Percentiles rank a stretch among this genome's conserved stretches.
phyloP scores from a whole-genome alignment of 2,888 invertebrate genomes.

The Gibbula magus region DNA sequence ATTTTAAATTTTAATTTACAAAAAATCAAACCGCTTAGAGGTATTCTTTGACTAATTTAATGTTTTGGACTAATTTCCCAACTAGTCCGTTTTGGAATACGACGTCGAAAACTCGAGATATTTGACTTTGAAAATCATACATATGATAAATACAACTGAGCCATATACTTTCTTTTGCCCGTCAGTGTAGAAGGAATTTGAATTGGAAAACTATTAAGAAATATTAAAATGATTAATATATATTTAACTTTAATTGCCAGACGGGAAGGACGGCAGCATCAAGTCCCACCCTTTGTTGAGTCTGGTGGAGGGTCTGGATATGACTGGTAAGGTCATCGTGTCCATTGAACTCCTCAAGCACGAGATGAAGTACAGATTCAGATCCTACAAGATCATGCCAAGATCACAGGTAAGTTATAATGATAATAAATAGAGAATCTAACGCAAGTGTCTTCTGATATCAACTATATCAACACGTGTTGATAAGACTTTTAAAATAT shows the following conservation, averaged over 20 bases:
- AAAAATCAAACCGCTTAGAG: background rate
- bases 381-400: constrained; percentile 82
- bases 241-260: background rate
- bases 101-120: too few species aligned
- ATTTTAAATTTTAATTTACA: too few species aligned
- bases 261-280: background rate
- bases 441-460: too few species aligned
- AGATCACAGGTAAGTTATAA: constrained; percentile 54
- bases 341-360: constrained; percentile 79
- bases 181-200: background rate
- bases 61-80: too few species aligned
- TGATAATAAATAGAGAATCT: too few species aligned
- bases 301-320: constrained; percentile 75
- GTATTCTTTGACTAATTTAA: too few species aligned
- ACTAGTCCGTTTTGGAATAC: too few species aligned
- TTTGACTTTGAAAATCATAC: too few species aligned
- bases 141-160: too few species aligned
- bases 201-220: background rate
- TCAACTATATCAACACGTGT: too few species aligned
- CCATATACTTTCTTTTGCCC: too few species aligned
- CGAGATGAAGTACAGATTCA: constrained; percentile 76
- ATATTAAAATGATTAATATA: background rate
- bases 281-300: constrained; percentile 28
- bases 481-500: too few species aligned
- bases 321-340: constrained; percentile 81